Conservation (phyloP, 2,113 vertebrate genomes). For the Irena cyanogastra region DNA sequence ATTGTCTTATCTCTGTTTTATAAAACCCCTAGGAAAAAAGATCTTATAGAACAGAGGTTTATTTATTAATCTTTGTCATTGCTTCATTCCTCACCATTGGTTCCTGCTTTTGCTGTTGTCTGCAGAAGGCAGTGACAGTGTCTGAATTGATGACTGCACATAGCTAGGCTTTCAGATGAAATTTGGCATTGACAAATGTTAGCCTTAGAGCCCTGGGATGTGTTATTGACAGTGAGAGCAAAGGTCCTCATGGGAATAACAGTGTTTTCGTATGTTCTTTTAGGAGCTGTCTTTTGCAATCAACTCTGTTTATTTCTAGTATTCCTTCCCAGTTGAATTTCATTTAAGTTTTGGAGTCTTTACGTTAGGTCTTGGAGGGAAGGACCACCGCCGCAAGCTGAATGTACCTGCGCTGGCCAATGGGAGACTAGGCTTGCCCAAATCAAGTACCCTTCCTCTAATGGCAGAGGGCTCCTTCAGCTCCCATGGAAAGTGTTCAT, state of each 20-base stretch:
- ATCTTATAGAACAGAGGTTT: not conserved
- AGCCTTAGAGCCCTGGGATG: not conserved
- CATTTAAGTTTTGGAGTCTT: not conserved
- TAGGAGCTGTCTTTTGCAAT: not conserved
- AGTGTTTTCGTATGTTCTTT: not conserved
- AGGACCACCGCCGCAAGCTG: not conserved
- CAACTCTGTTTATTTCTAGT: not conserved
- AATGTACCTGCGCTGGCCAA: not conserved
- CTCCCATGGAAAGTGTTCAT: not conserved
- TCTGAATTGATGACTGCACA: not conserved
- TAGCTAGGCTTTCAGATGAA: not conserved
- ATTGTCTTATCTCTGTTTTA: not conserved
- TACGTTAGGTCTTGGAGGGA: not conserved
- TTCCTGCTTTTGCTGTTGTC: not conserved
- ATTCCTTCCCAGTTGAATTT: not conserved
- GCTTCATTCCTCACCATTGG: not conserved
- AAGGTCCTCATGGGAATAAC: not conserved
- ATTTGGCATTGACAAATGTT: constrained; percentile 22
- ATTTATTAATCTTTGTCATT: not conserved
- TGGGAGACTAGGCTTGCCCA: not conserved
- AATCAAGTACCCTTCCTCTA: not conserved
- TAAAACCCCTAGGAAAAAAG: not conserved
- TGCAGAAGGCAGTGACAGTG: not conserved
- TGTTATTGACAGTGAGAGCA: not conserved
- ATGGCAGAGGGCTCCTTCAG: not conserved